phyloP scores from a whole-genome alignment of 2,113 vertebrate species.

The Atherinomorus stipes region DNA sequence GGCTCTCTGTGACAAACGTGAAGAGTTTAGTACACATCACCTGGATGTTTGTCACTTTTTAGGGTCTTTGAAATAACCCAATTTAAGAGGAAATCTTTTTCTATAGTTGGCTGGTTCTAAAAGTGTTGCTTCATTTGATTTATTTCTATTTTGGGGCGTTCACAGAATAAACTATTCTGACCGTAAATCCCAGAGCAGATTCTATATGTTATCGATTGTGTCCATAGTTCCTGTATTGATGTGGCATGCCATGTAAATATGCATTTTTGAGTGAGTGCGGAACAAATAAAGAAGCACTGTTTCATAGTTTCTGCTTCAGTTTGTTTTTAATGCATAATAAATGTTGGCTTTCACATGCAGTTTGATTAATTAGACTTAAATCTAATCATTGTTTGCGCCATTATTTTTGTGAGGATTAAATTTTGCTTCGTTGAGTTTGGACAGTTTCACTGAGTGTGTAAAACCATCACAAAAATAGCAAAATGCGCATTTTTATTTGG shows the following conservation, averaged over 20 bases:
- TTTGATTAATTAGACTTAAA: too few species aligned
- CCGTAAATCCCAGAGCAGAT: conserved; percentile 73
- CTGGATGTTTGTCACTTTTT: conserved; percentile 62
- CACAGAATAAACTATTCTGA: conserved; percentile 37
- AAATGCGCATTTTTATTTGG: too few species aligned
- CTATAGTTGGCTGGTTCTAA: conserved; percentile 62
- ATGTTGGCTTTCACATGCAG: too few species aligned
- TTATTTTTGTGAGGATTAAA: too few species aligned
- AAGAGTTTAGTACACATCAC: conserved; percentile 20
- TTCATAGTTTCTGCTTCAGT: conserved; percentile 75
- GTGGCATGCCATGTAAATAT: conserved; percentile 90
- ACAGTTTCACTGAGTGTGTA: too few species aligned
- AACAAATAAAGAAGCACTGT: conserved; percentile 86
- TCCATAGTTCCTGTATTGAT: conserved; percentile 85
- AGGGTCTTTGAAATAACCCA: conserved; percentile 54
- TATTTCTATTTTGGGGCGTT: conserved; percentile 63
- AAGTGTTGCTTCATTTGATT: conserved; percentile 63
- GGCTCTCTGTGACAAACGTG: conserved; percentile 17
- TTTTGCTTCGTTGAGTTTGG: too few species aligned
- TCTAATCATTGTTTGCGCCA: too few species aligned
- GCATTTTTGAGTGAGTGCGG: conserved; percentile 85
- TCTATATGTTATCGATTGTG: conserved; percentile 79
- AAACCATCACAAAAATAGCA: too few species aligned
- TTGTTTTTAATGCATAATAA: background rate
- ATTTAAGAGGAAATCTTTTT: conserved; percentile 63